Conservation (phyloP, 2,797 vertebrate genomes). For the Epinephelus coioides region DNA sequence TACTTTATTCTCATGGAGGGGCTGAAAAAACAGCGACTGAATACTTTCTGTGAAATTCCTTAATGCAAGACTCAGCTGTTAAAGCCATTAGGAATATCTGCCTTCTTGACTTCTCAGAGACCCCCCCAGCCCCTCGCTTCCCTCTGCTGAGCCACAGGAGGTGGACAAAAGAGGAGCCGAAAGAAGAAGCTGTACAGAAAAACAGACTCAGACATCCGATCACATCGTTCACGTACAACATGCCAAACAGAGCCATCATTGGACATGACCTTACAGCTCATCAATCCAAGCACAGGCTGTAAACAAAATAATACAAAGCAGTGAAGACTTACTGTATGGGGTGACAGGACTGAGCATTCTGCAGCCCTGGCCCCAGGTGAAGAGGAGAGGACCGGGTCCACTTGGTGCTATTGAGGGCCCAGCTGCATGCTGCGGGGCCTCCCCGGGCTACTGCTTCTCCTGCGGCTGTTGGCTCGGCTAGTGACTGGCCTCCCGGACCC, state of each 20-base stretch:
- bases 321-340: constrained; percentile 81
- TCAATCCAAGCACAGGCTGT: neutral
- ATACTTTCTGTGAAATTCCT: constrained; percentile 79
- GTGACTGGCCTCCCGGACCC: constrained; percentile 54
- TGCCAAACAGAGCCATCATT: neutral
- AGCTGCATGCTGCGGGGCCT: constrained; percentile 68
- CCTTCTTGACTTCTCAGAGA: constrained; percentile 65
- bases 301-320: neutral
- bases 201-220: constrained; percentile 28
- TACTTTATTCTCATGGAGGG: constrained; percentile 37
- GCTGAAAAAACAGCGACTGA: constrained; percentile 51
- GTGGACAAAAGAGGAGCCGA: constrained; percentile 63
- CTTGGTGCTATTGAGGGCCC: constrained; percentile 71
- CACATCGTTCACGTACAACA: neutral
- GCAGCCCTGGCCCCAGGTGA: constrained; percentile 76
- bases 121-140: constrained; percentile 17
- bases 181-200: constrained; percentile 50
- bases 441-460: constrained; percentile 54
- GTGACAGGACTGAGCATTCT: constrained; percentile 86
- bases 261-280: neutral
- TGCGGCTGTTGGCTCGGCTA: constrained; percentile 58
- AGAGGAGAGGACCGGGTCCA: constrained; percentile 75
- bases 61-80: constrained; percentile 79
- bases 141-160: constrained; percentile 60
- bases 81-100: constrained; percentile 78